These are phyloP conservation scores for Vombatus ursinus DNA, from an alignment of 2,113 vertebrate species.

Conservation along the genomic window DNA sequence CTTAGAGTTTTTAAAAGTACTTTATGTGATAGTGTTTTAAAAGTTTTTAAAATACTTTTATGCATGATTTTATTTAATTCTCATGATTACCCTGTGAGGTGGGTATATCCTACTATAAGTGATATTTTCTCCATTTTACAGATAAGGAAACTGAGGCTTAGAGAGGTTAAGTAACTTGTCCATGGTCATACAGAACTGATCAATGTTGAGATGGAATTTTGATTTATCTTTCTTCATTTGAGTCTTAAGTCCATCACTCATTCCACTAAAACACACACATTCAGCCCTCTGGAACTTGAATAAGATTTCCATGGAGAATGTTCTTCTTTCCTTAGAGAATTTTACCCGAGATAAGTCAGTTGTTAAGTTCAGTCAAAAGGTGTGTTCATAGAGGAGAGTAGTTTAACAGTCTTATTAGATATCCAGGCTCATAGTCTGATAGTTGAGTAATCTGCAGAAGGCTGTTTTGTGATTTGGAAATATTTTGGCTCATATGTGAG, in stretches of 20 bases:
- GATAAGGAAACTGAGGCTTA: neutral
- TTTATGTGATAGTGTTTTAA: no score
- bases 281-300: neutral
- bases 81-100: no score
- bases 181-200: neutral
- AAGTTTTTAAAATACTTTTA: no score
- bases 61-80: no score
- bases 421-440: no score
- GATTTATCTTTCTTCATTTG: neutral
- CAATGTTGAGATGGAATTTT: neutral
- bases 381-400: neutral
- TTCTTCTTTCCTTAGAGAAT: neutral
- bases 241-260: no score
- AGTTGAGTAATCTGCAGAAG: neutral
- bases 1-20: no score
- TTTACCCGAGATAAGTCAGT: conserved; percentile 19
- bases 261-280: neutral
- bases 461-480: neutral
- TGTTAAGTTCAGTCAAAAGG: conserved; percentile 29
- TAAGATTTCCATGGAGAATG: neutral
- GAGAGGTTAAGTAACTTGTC: neutral
- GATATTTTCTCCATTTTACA: neutral
- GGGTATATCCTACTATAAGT: no score
- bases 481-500: neutral
- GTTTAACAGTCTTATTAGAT: neutral